Percentiles rank a stretch among this genome's conserved stretches.
Evolutionary conservation across 1,140 invertebrate genomes (phyloP).

Genomic region (Drosophila pseudoobscura): DNA sequence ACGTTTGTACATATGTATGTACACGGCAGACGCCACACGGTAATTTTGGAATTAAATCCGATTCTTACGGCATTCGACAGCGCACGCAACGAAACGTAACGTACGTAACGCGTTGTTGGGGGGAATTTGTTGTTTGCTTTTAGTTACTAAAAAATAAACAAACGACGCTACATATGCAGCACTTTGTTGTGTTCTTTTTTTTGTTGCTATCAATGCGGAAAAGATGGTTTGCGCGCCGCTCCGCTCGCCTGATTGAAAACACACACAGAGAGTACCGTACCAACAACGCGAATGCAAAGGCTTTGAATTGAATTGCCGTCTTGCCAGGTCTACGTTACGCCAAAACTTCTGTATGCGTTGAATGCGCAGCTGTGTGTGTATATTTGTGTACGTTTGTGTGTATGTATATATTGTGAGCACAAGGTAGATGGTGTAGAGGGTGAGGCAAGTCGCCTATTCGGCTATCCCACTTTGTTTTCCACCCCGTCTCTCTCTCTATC

Average conservation of each 20-base stretch:
- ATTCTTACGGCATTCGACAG: slow-evolving; percentile 28
- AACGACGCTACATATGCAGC: slow-evolving; percentile 72
- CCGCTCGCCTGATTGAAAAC: slow-evolving; percentile 82
- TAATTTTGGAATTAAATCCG: slow-evolving; percentile 34
- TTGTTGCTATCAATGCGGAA: slow-evolving; percentile 81
- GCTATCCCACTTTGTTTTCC: no score
- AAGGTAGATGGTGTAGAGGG: slow-evolving; percentile 13
- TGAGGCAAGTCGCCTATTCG: no score
- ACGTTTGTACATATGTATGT: slow-evolving; percentile 34
- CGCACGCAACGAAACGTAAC: slow-evolving; percentile 47
- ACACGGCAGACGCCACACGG: slow-evolving; percentile 37
- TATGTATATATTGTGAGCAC: no score
- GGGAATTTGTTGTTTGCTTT: slow-evolving; percentile 70
- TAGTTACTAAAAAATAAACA: slow-evolving; percentile 82
- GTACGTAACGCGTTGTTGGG: slow-evolving; percentile 17
- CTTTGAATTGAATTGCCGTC: slow-evolving; percentile 83
- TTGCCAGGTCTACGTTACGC: slow-evolving; percentile 73
- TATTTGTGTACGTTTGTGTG: slow-evolving; percentile 31
- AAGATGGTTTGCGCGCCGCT: slow-evolving; percentile 80
- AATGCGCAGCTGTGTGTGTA: slow-evolving; percentile 62
- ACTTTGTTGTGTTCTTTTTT: slow-evolving; percentile 72
- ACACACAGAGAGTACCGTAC: slow-evolving; percentile 83
- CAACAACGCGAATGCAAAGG: slow-evolving; percentile 83
- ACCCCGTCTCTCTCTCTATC: no score
- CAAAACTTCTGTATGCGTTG: slow-evolving; percentile 73